Conservation (phyloP, 1,140 invertebrate genomes). For the Leptinotarsa lineolata region DNA sequence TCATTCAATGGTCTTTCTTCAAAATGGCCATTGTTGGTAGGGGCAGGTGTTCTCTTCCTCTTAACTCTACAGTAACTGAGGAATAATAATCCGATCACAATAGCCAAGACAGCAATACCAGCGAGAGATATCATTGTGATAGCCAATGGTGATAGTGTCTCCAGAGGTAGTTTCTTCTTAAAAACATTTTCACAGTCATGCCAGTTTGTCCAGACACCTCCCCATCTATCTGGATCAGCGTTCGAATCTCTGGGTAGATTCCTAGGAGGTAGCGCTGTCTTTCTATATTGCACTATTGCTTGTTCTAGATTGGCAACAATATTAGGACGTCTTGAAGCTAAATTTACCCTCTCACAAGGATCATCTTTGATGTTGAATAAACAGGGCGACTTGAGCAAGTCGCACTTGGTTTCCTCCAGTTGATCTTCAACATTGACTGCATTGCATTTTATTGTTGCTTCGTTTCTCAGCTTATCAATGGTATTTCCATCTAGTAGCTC, state of each 20-base stretch:
- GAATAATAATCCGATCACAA: conserved; percentile 33
- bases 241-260: conserved; percentile 61
- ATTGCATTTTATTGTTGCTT: conserved; percentile 56
- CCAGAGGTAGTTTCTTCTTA: conserved; percentile 36
- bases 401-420: conserved; percentile 54
- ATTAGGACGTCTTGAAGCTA: conserved; percentile 60
- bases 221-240: conserved; percentile 62
- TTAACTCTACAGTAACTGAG: conserved; percentile 21
- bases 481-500: conserved; percentile 51
- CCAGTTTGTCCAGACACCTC: conserved; percentile 65
- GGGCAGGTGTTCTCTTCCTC: background rate
- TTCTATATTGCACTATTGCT: conserved; percentile 56
- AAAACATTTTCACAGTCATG: conserved; percentile 52
- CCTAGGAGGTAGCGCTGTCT: conserved; percentile 58
- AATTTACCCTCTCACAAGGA: conserved; percentile 77
- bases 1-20: background rate
- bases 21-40: background rate
- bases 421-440: conserved; percentile 34
- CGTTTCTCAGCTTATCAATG: conserved; percentile 54
- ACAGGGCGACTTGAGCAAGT: conserved; percentile 65
- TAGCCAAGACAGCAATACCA: conserved; percentile 40
- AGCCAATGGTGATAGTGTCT: conserved; percentile 40
- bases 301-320: conserved; percentile 58
- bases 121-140: conserved; percentile 44
- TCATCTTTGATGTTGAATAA: conserved; percentile 74